Base-by-base conservation (phyloP, 2,888 invertebrate species). In the Mimumesa dahlbomi region DNA sequence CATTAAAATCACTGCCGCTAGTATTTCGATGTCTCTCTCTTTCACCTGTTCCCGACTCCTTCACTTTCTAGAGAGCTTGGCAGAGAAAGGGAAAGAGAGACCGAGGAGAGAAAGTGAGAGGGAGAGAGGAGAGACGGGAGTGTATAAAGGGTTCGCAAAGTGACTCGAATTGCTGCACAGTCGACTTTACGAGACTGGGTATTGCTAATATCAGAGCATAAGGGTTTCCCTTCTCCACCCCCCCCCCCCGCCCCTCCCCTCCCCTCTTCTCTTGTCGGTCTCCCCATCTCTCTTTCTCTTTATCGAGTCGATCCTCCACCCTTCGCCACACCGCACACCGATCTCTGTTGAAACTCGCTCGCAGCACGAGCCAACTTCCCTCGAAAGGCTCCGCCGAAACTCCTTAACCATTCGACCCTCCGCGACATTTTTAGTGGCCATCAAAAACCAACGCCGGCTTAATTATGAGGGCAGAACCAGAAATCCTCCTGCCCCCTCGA, bases 341-440 rank as follows among this genome's bases (percentile, higher is more conserved):
- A n/a, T 4, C 31, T 9, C 7, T 9, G 19, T 7, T 5, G 56
- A 14, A 42, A 56, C 46, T 22, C 40, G 50, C 43, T 50, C 34
- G 42, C 34, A n/a, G 1, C 48, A 38, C 63, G 29, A 66, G 45
- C 40, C 57, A 61, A 70, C 65, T 48, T 73, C 70, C 62, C 74
- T 69, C 52, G 75, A 68, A n/a, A n/a, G n/a, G n/a, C 61, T 68
- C 73, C 81, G 69, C 77, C 78, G 83, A 82, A 79, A 81, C 84
- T 87, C 82, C 85, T 87, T 87, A 88, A 85, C 83, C 85, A 77
- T 84, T 85, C 84, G 82, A 87, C 88, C 87, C 85, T 85, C 82
- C 74, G 87, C 82, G 88, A 89, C 88, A 87, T 88, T 89, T 89
- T 89, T 88, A 89, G 89, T 89, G 86, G 87, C 88, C 85, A 88